Evolutionary conservation across 1,140 invertebrate species (phyloP).

Genomic region (Rhagoletis zephyria): DNA sequence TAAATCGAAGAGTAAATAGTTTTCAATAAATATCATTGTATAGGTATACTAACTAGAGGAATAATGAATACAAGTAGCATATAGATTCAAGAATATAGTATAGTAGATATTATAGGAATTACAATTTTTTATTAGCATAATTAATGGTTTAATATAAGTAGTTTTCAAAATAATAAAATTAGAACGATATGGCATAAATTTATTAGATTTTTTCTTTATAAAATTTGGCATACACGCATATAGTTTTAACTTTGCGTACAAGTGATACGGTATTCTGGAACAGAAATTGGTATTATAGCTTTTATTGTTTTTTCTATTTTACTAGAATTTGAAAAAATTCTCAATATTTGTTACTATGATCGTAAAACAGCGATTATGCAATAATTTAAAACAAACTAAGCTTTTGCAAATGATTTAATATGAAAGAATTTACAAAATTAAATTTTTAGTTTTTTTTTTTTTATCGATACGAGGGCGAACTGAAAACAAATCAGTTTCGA

Average conservation of each 20-base stretch:
- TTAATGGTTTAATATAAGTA: not conserved
- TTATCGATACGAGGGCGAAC: too few relatives aligned
- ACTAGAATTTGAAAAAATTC: not conserved
- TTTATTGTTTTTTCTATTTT: not conserved
- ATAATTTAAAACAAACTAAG: too few relatives aligned
- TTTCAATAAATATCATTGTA: slow-evolving; percentile 24
- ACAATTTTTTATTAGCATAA: not conserved
- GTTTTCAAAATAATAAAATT: not conserved
- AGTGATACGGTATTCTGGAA: slow-evolving; percentile 39
- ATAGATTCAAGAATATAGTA: not conserved
- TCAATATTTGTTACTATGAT: not conserved
- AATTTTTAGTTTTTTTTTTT: too few relatives aligned
- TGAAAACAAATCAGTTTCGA: too few relatives aligned
- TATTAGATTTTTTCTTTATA: not conserved
- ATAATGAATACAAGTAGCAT: not conserved
- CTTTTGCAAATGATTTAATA: too few relatives aligned
- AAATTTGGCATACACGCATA: not conserved
- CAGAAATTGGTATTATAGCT: not conserved
- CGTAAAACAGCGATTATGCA: too few relatives aligned
- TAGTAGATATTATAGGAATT: slow-evolving; percentile 35
- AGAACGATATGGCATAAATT: not conserved
- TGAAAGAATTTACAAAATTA: too few relatives aligned
- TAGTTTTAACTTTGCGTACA: slow-evolving; percentile 3
- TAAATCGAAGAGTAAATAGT: slow-evolving; percentile 5
- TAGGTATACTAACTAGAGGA: not conserved